phyloP scores from a whole-genome alignment of 2,797 vertebrate genomes.

The Aselliscus stoliczkanus region DNA sequence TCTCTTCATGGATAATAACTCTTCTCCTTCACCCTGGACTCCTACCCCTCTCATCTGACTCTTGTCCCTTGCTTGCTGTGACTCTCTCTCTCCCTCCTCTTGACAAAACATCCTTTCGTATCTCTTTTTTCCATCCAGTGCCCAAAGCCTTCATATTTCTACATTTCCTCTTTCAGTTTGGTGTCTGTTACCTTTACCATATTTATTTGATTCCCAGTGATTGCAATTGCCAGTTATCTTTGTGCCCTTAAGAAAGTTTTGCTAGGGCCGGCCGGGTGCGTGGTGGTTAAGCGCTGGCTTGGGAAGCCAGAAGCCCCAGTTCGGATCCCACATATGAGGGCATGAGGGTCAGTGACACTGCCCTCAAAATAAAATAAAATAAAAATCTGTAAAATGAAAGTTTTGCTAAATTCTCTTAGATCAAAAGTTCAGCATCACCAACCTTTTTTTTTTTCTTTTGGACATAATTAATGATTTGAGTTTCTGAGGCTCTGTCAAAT shows the following conservation, averaged over 20 bases:
- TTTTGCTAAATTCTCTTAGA: slow-evolving; percentile 5
- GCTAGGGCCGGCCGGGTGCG: too few species aligned
- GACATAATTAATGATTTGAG: background rate
- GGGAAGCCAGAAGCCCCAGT: too few species aligned
- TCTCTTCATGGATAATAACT: background rate
- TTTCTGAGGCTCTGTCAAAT: background rate
- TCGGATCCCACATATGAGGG: too few species aligned
- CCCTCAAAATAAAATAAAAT: too few species aligned
- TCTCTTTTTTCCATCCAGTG: background rate
- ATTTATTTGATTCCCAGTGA: background rate
- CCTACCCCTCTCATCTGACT: background rate
- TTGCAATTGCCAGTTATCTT: background rate
- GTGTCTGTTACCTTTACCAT: background rate
- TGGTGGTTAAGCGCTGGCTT: too few species aligned
- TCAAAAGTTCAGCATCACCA: background rate
- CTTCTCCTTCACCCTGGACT: background rate
- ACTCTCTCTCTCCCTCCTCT: background rate
- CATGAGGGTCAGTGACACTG: too few species aligned
- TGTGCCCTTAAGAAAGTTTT: background rate
- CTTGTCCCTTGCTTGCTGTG: background rate
- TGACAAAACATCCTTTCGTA: background rate
- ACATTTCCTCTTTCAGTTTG: background rate
- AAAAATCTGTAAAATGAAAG: too few species aligned
- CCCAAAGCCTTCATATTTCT: background rate
- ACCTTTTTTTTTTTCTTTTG: background rate